Percentiles rank a stretch among this genome's conserved stretches.
Evolutionary conservation across 2,888 invertebrate genomes (phyloP).

Genomic region (Agrenia bidenticulata): DNA sequence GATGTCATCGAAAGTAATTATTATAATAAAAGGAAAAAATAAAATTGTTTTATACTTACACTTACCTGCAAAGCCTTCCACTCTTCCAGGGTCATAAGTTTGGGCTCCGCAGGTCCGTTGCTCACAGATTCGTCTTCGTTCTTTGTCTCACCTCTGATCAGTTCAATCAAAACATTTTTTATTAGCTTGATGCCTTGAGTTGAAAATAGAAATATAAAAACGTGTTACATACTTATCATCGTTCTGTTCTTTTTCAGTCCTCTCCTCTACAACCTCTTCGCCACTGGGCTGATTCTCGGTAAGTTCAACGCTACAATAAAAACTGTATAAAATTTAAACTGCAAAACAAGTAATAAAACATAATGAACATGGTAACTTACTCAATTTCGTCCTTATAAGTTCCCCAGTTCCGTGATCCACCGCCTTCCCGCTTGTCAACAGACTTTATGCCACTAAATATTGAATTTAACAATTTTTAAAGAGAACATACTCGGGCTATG

Average conservation of each 20-base stretch:
- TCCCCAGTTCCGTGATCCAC: constrained; percentile 95
- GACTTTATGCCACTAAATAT: constrained; percentile 78
- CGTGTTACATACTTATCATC: constrained; percentile 40
- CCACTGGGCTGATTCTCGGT: constrained; percentile 24
- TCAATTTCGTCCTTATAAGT: constrained; percentile 87
- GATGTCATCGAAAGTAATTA: background rate
- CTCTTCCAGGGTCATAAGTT: constrained; percentile 79
- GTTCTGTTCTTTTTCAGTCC: constrained; percentile 37
- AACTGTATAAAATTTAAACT: background rate
- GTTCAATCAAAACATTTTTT: background rate
- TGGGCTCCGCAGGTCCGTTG: constrained; percentile 61
- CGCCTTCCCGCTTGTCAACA: constrained; percentile 90
- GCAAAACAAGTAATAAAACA: background rate
- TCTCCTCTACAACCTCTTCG: constrained; percentile 46
- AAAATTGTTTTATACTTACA: background rate
- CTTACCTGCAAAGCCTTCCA: constrained; percentile 79
- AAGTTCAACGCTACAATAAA: constrained; percentile 5
- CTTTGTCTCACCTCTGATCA: constrained; percentile 41
- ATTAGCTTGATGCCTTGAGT: background rate
- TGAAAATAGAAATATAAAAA: background rate
- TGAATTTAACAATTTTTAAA: background rate
- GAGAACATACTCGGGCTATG: background rate
- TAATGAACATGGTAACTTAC: constrained; percentile 58
- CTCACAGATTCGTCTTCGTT: constrained; percentile 40
- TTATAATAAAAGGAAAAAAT: background rate